phyloP scores from a whole-genome alignment of 2,888 invertebrate genomes.

The Crocallis elinguaria region DNA sequence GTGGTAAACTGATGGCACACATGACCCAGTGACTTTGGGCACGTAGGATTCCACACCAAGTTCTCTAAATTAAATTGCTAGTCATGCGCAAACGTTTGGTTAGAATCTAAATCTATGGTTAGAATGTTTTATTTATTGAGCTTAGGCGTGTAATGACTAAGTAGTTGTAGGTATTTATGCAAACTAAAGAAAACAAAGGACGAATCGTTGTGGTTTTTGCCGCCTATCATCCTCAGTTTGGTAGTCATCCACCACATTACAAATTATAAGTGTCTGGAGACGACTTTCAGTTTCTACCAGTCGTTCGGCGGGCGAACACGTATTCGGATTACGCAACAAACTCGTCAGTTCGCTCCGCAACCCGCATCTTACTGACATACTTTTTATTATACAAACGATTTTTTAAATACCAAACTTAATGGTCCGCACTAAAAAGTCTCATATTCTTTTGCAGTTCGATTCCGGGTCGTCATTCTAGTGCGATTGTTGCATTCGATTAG shows the following conservation, averaged over 20 bases:
- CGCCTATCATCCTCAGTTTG: slow-evolving; percentile 18
- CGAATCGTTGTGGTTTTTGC: slow-evolving; percentile 18
- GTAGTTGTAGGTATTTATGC: not conserved
- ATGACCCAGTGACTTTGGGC: slow-evolving; percentile 17
- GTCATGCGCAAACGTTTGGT: no score
- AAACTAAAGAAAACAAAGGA: slow-evolving; percentile 32
- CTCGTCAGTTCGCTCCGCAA: slow-evolving; percentile 46
- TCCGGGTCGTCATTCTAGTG: slow-evolving; percentile 14
- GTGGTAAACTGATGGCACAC: no score
- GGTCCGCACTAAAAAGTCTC: slow-evolving; percentile 22
- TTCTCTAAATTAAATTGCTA: no score
- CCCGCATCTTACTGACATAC: slow-evolving; percentile 76
- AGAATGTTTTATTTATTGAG: no score
- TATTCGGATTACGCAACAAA: slow-evolving; percentile 56
- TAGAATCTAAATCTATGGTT: no score
- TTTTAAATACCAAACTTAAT: slow-evolving; percentile 35
- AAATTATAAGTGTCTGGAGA: slow-evolving; percentile 40
- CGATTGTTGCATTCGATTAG: slow-evolving; percentile 1
- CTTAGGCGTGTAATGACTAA: no score
- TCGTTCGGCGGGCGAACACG: slow-evolving; percentile 64
- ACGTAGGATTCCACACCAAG: not conserved
- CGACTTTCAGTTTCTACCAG: slow-evolving; percentile 79
- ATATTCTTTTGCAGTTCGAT: slow-evolving; percentile 29
- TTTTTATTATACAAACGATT: slow-evolving; percentile 44
- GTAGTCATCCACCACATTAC: no score